Base-by-base conservation (phyloP, 2,113 vertebrate genomes). In the Pycnonotus jocosus region DNA sequence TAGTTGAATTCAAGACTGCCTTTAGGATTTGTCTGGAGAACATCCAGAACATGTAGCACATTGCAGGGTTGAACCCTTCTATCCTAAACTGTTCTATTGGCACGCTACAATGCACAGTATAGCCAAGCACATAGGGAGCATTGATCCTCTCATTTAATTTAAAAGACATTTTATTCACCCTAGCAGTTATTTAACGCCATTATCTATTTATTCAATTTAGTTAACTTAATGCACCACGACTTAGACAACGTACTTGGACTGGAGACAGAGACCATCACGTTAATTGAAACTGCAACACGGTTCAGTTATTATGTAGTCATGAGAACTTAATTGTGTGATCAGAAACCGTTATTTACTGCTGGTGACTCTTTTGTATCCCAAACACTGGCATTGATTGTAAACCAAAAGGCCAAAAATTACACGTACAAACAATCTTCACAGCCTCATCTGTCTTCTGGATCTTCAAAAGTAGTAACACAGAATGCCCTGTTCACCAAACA, bases 271-370 rank as follows among this genome's bases (percentile, higher is more conserved):
- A 88, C 50, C 51, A n/a, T 82, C 66, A 58, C 6, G 56, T 73
- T 95, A 90, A 91, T 58, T 80, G 92, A 82, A 92, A 83, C 54
- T 77, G 44, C 79, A 88, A 40, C 68, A 53, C 0, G n/a, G 31
- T 94, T 77, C 51, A 71, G 76, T 37, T 86, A 50, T 42, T 85
- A 44, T 81, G 65, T 66, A 88, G 62, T 53, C 82, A 77, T 70
- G 58, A 90, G 30, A 91, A 62, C 74, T 90, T 88, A 84, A 95
- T 33, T 90, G 71, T 81, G 74, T 88, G 80, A 90, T 90, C 90
- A 86, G 71, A 91, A 94, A 74, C 48, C 0, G 18, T 74, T 90
- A 80, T 54, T 83, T 90, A 77, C 66, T 78, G 79, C 56, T 60
- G 37, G 12, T 83, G 60, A 74, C 37, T 48, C 62, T 77, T 91